Conservation (phyloP, 2,113 vertebrate genomes). For the Actinemys pallida region DNA sequence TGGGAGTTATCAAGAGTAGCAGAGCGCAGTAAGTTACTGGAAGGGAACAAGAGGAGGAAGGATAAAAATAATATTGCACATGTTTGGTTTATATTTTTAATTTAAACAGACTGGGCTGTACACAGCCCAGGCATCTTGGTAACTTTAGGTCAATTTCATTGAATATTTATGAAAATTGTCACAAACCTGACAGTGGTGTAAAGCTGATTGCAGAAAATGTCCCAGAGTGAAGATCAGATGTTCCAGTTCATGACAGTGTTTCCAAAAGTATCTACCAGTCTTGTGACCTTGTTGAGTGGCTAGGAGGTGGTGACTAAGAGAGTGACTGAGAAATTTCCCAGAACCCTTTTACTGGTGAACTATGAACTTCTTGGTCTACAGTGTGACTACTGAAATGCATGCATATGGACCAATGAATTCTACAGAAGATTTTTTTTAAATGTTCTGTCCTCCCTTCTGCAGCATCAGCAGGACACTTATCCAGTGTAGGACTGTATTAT, state of each 20-base stretch:
- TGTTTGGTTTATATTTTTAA: slow-evolving; percentile 18
- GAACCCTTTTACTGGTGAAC: background rate
- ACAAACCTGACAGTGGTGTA: background rate
- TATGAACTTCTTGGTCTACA: background rate
- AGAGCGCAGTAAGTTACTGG: background rate
- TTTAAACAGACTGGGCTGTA: background rate
- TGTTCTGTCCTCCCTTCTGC: background rate
- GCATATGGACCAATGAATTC: background rate
- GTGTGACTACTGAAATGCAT: background rate
- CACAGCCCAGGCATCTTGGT: background rate
- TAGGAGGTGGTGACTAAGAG: background rate
- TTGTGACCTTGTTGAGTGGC: background rate
- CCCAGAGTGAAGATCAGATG: background rate
- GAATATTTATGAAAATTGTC: slow-evolving; percentile 1
- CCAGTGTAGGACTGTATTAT: background rate
- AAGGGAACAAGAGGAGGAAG: background rate
- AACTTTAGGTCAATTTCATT: slow-evolving; percentile 13
- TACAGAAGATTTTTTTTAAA: background rate
- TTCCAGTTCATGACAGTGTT: background rate
- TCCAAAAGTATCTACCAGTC: background rate
- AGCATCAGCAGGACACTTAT: background rate
- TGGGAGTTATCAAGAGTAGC: background rate
- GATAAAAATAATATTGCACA: background rate
- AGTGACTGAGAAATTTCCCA: background rate
- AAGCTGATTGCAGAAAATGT: background rate